Base-by-base conservation (phyloP, 2,888 invertebrate genomes). In the Colletes collaris region DNA sequence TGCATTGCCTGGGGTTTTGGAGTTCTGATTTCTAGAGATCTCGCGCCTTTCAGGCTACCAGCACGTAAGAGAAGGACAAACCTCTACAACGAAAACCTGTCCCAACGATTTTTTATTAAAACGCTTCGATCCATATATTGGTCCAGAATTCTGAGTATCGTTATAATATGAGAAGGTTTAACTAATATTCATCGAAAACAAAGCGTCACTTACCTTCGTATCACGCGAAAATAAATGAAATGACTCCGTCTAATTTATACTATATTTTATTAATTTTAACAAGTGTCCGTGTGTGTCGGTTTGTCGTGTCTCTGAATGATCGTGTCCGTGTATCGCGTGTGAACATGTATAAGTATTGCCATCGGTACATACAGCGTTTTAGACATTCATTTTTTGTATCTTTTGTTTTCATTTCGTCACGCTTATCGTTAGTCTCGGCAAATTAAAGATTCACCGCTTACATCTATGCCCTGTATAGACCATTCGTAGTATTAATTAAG, bases 401-500 rank as follows among this genome's bases (percentile, higher is more conserved):
- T 82, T 65, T 66, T 62, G 11, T 78, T 56, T 68, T 75, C 60
- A 58, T 70, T 55, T 64, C 72, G 55, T 58, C 35, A 67, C 76
- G 76, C 46, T 81, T 73, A 69, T 46, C 40, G 27, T 77, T 86
- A 85, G 77, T 81, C 75, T 88, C 87, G 85, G 87, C 87, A 88
- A 89, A 89, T 84, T 70, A 86, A 87, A 84, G 80, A 76, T 81
- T 81, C 80, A 68, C 86, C 64, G 69, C 92, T 92, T 92, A 92
- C 85, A 88, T 67, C 92, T 92, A 92, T 92, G 92, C 92, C 92
- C 92, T 92, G 92, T 92, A 92, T 92, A 92, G 91, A 92, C 92
- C 92, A 91, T 91, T 90, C 84, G 88, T 90, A 89, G 80, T 88
- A 73, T 85, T 87, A 84, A 90, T 90, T 88, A 88, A 89, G 89